Evolutionary conservation across 1,140 invertebrate genomes (phyloP).

Genomic region (Drosophila nasuta): DNA sequence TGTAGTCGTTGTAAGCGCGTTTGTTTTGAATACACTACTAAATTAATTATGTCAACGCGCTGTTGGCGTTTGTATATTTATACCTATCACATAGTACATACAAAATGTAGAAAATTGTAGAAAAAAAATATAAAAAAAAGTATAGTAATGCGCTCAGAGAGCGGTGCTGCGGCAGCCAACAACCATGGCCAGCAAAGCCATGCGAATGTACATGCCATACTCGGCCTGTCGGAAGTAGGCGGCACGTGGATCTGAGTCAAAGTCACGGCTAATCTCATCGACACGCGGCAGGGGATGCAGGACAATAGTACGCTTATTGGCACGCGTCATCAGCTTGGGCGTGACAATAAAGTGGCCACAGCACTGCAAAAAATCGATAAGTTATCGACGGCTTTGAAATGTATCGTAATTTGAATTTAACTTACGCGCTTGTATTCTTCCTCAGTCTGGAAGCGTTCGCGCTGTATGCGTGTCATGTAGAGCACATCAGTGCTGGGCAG

Average conservation of each 20-base stretch:
- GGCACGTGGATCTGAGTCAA: constrained; percentile 97
- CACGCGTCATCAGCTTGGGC: constrained; percentile 97
- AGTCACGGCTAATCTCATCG: constrained; percentile 96
- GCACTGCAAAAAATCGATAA: constrained; percentile 84
- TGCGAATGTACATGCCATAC: constrained; percentile 98
- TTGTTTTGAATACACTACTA: too few relatives aligned
- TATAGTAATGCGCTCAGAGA: constrained; percentile 22
- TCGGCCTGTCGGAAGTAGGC: constrained; percentile 99
- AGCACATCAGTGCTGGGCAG: constrained; percentile 97
- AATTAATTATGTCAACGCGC: background rate
- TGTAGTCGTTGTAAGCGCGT: too few relatives aligned
- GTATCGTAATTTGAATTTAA: background rate
- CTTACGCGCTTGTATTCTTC: constrained; percentile 92
- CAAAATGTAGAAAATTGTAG: constrained; percentile 27
- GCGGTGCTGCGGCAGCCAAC: constrained; percentile 86
- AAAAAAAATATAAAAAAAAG: constrained; percentile 8
- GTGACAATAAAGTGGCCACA: constrained; percentile 96
- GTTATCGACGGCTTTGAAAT: background rate
- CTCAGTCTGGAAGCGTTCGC: constrained; percentile 94
- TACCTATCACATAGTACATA: constrained; percentile 21
- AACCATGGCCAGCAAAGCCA: constrained; percentile 98
- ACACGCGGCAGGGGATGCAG: constrained; percentile 98
- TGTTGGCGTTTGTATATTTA: constrained; percentile 25
- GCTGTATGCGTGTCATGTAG: constrained; percentile 99
- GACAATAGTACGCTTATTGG: constrained; percentile 97